Evolutionary conservation across 2,888 invertebrate genomes (phyloP), one percentile per base, ranked within the genome.

Genomic region (Crocallis elinguaria): DNA sequence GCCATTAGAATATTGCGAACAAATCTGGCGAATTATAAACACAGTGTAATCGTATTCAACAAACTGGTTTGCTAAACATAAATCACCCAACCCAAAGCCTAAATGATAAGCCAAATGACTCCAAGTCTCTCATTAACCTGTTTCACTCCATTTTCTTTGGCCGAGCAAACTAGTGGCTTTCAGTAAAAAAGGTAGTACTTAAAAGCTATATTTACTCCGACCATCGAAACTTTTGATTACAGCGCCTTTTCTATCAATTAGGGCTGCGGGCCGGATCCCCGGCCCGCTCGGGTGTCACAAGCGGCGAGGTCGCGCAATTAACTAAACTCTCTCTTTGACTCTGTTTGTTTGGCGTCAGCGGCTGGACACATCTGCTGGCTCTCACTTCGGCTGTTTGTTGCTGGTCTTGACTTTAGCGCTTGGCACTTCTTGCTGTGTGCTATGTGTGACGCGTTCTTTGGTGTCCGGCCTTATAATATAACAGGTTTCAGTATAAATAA

Each of bases 141-240:
- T 35, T 49, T 43, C 19, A 12, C 21, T 42, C 12, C 25, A 23
- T 12, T 49, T 36, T 39, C 45, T 27, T 21, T 13, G 30, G 21
- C 17, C 7, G 36, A 39, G 35, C 37, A 13, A 36, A 45, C 36
- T 13, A 25, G 45, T 23, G 36, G 16, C 43, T 46, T 44, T 42
- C 12, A 30, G 27, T 9, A 23, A 49, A 50, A 45, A 49, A 23
- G 13, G n/a, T n/a, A n/a, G n/a, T n/a, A n/a, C 49, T 3, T 56
- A 17, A 51, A 53, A 50, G 49, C 59, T 27, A 42, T 62, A 33
- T 57, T 62, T 60, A 62, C 55, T 52, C 41, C 19, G 45, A 21
- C 50, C 49, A 41, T 39, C 45, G 45, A 51, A 62, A 60, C 57
- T 62, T 60, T 62, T 57, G 57, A 62, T 62, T 60, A 55, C 42